Evolutionary conservation across 2,797 vertebrate genomes (phyloP).

Genomic region (Margarornis squamiger): DNA sequence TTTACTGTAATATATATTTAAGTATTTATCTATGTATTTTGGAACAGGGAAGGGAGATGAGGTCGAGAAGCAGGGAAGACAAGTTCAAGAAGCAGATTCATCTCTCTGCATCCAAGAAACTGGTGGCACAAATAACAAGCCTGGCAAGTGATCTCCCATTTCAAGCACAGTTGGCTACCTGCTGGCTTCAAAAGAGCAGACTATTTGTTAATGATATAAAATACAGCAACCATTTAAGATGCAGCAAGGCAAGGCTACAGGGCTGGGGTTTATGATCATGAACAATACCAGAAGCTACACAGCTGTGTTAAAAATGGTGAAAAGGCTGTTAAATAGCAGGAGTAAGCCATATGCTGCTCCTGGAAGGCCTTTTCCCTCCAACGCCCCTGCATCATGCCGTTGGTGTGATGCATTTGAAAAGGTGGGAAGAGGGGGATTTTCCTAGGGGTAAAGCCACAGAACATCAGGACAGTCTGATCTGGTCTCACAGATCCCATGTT

Average conservation of each 20-base stretch:
- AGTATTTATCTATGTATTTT: constrained; percentile 18
- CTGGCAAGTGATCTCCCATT: constrained; percentile 26
- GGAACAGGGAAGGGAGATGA: not conserved
- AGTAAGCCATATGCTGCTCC: constrained; percentile 29
- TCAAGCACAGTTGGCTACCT: constrained; percentile 31
- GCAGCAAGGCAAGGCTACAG: constrained; percentile 47
- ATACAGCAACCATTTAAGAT: constrained; percentile 44
- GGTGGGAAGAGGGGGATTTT: not conserved
- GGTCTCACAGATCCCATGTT: not conserved
- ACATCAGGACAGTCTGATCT: not conserved
- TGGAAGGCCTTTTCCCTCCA: constrained; percentile 41
- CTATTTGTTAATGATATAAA: constrained; percentile 41
- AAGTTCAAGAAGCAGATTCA: constrained; percentile 47
- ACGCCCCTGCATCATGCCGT: not conserved
- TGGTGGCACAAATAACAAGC: constrained; percentile 47
- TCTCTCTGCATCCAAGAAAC: constrained; percentile 32
- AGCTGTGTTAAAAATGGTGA: constrained; percentile 28
- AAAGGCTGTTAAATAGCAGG: constrained; percentile 38
- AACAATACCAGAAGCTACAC: not conserved
- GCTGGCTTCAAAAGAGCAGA: constrained; percentile 45
- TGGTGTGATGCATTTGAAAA: not conserved
- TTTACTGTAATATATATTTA: constrained; percentile 40
- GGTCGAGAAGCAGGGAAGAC: constrained; percentile 32
- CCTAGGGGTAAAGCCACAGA: constrained; percentile 33
- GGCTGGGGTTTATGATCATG: constrained; percentile 12